Base-by-base conservation (phyloP, 2,797 vertebrate genomes). In the Picus viridis region DNA sequence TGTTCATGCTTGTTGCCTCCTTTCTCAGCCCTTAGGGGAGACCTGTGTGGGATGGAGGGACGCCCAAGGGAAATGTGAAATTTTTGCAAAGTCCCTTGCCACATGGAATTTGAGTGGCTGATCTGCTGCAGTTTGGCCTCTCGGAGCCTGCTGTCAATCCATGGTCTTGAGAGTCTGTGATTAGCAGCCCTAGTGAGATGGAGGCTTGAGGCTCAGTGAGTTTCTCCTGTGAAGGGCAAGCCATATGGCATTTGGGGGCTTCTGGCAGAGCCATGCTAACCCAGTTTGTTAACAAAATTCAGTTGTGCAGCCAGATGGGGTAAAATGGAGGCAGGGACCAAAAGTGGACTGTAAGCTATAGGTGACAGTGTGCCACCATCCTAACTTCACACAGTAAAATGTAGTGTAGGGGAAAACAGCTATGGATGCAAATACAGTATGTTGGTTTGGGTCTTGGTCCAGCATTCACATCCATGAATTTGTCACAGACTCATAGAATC, bases 11-110 rank as follows among this genome's bases (percentile, higher is more conserved):
- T 0, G 0, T 17, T 9, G 57, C 79, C 76, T 93, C 68, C 73
- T 94, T 96, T 72, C 72, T 92, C 81, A 83, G 39, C 69, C 73
- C 53, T 92, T 91, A 93, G 6, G 49, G 59, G 67, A 92, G 81
- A 76, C 56, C 47, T 67, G 22, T 75, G 86, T 94, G 75, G 78
- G 84, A 87, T 88, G 91, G 90, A 96, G 88, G 72, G 91, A 87
- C 90, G 81, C 59, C 56, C 75, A 78, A 74, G 63, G 87, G 86
- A 92, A 90, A 83, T 54, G 69, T 73, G 76, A 89, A 90, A 83
- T 75, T 78, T 32, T n/a, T 89, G 90, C 68, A 5, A 61, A 94
- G 72, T 89, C 81, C 58, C 54, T 84, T 81, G 49, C 75, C 73
- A 78, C 0, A 0, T 77, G 54, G 88, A 86, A 88, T 92, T 74